Evolutionary conservation across 2,113 vertebrate species (phyloP).

Genomic region (Agapornis roseicollis): DNA sequence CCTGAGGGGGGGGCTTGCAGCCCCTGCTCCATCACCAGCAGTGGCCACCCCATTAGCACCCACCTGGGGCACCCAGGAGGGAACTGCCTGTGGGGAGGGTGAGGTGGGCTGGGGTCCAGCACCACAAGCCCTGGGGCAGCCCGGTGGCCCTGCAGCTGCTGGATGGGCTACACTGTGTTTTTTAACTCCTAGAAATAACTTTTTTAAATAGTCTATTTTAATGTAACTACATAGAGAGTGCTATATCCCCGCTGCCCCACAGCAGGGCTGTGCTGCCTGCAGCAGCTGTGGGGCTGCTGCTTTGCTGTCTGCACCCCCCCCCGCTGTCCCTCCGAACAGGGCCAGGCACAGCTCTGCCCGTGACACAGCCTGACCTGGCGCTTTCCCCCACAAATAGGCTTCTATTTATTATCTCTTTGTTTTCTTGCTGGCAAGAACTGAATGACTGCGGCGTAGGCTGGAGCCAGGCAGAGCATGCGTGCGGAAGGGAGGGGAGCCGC

Average conservation of each 20-base stretch:
- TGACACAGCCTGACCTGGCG: neutral
- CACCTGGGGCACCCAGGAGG: fast-evolving
- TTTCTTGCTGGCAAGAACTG: slow-evolving; percentile 75
- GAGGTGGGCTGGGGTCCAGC: fast-evolving
- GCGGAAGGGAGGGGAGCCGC: neutral
- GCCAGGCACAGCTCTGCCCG: neutral
- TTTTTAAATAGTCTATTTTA: slow-evolving; percentile 73
- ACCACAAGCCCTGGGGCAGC: fast-evolving
- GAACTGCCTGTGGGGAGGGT: neutral
- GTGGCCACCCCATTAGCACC: neutral
- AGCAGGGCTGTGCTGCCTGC: neutral
- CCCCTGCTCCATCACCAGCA: neutral
- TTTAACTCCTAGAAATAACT: slow-evolving; percentile 54
- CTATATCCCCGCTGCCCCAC: slow-evolving; percentile 17
- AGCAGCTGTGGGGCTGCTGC: neutral
- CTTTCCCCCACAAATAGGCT: neutral
- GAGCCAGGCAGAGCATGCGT: neutral
- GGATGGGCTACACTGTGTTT: neutral
- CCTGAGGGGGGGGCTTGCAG: fast-evolving
- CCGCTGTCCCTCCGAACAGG: fast-evolving
- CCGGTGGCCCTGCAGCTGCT: fast-evolving
- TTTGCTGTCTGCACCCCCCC: neutral
- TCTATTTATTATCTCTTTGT: slow-evolving; percentile 69
- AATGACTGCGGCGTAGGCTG: neutral
- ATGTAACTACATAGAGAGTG: slow-evolving; percentile 54